Conservation (phyloP, 2,888 invertebrate genomes). For the Drosophila atripex region DNA sequence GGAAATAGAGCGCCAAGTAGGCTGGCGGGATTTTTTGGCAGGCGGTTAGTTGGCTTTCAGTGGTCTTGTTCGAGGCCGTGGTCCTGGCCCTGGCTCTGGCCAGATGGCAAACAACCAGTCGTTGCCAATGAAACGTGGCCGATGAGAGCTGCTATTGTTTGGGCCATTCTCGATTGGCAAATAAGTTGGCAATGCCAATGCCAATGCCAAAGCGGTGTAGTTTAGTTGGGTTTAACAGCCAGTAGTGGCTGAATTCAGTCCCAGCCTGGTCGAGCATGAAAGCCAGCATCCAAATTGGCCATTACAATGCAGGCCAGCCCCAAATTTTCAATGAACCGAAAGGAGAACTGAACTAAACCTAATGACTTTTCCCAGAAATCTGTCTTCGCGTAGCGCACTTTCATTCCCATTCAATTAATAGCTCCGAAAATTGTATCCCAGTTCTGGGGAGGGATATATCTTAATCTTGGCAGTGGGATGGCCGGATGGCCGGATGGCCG, state of each 20-base stretch:
- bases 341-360: conserved; percentile 14
- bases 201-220: conserved; percentile 28
- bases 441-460: conserved; percentile 10
- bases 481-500: conserved; percentile 10
- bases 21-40: conserved; percentile 9
- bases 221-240: conserved; percentile 53
- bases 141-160: conserved; percentile 67
- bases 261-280: conserved; percentile 49
- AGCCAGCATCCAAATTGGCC: conserved; percentile 33
- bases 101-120: conserved; percentile 49
- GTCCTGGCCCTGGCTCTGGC: conserved; percentile 12
- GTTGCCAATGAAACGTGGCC: conserved; percentile 76
- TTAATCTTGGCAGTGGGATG: conserved; percentile 26
- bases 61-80: neutral
- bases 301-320: conserved; percentile 33
- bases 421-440: conserved; percentile 20
- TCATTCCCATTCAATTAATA: conserved; percentile 32
- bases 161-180: conserved; percentile 48
- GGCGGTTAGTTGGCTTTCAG: neutral
- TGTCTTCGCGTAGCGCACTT: conserved; percentile 2
- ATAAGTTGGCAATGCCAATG: conserved; percentile 44
- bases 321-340: conserved; percentile 39
- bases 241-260: conserved; percentile 23
- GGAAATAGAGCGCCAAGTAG: conserved; percentile 30
- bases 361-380: conserved; percentile 12